Evolutionary conservation across 1,140 invertebrate species (phyloP).

Genomic region (Colletes gigas): DNA sequence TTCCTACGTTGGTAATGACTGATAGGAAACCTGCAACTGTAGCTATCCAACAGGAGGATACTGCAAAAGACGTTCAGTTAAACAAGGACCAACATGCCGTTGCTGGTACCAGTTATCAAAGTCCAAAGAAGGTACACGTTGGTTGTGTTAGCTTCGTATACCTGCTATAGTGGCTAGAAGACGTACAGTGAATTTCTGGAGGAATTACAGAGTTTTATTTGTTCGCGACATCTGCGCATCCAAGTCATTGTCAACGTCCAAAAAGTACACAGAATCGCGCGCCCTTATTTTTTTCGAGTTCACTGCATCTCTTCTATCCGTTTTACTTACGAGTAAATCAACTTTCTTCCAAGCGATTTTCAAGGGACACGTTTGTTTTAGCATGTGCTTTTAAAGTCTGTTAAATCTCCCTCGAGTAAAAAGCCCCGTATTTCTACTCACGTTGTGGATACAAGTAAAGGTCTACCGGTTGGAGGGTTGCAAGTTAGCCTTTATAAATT

Average conservation of each 20-base stretch:
- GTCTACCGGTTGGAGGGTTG: constrained; percentile 83
- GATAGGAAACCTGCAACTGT: constrained; percentile 44
- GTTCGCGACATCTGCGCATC: too few species aligned
- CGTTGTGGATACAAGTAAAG: constrained; percentile 85
- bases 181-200: too few species aligned
- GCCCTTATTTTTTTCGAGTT: too few species aligned
- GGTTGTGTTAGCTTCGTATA: background rate
- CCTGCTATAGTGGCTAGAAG: too few species aligned
- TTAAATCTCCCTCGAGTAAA: constrained; percentile 41
- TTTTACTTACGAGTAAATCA: too few species aligned
- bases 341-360: too few species aligned
- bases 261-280: too few species aligned
- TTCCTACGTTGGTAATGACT: constrained; percentile 59
- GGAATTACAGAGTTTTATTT: too few species aligned
- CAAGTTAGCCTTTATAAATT: constrained; percentile 86
- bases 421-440: constrained; percentile 83
- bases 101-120: constrained; percentile 57
- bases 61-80: constrained; percentile 23
- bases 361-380: background rate
- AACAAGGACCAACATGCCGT: constrained; percentile 30
- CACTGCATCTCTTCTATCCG: too few species aligned
- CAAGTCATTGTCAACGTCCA: too few species aligned
- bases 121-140: constrained; percentile 35
- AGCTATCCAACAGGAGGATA: constrained; percentile 28
- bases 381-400: constrained; percentile 39